phyloP scores from a whole-genome alignment of 2,113 vertebrate genomes.

The Urocynchramus pylzowi region DNA sequence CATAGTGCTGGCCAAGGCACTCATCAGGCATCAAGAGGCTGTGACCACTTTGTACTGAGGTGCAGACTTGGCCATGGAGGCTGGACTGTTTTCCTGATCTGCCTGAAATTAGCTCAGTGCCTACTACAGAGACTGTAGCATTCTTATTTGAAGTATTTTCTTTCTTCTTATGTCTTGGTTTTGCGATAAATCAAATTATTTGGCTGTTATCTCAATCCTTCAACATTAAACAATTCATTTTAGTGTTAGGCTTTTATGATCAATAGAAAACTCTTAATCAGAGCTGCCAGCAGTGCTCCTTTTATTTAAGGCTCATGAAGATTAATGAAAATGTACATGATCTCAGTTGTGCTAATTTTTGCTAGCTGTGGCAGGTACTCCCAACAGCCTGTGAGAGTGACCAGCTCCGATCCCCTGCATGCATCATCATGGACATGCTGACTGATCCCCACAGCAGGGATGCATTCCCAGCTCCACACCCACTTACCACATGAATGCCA shows the following conservation, averaged over 20 bases:
- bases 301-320: slow-evolving; percentile 4
- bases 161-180: slow-evolving; percentile 28
- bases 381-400: neutral
- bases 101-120: neutral
- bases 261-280: slow-evolving; percentile 57
- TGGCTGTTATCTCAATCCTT: slow-evolving; percentile 46
- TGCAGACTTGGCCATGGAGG: neutral
- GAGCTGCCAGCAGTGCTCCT: slow-evolving; percentile 36
- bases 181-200: slow-evolving; percentile 38
- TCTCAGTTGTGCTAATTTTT: slow-evolving; percentile 37
- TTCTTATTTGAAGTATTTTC: slow-evolving; percentile 35
- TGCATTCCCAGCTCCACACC: neutral
- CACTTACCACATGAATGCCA: neutral
- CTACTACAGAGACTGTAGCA: neutral
- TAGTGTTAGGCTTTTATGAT: slow-evolving; percentile 11
- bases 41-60: neutral
- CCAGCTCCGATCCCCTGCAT: neutral
- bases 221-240: slow-evolving; percentile 52
- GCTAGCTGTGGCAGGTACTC: neutral
- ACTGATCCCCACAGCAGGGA: neutral
- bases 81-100: neutral
- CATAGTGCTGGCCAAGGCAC: neutral
- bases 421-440: neutral
- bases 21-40: neutral
- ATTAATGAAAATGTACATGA: slow-evolving; percentile 49